These are phyloP conservation scores for Osmerus mordax DNA, from an alignment of 2,113 vertebrate genomes.

Conservation along the genomic window DNA sequence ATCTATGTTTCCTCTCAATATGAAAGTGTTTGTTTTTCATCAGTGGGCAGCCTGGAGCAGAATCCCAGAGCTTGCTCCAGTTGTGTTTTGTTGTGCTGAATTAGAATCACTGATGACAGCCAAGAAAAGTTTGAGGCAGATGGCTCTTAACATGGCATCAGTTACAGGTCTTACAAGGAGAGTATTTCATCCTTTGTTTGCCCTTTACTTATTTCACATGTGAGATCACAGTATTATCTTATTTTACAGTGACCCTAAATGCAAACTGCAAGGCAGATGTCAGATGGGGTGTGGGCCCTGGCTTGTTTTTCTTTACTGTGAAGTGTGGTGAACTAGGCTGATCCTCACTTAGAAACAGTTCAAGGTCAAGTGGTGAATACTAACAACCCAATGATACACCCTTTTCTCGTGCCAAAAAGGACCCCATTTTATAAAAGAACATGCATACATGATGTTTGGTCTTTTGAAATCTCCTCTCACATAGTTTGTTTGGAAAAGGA, in stretches of 20 bases:
- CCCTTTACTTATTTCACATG: conserved; percentile 40
- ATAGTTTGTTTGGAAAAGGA: conserved; percentile 37
- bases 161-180: conserved; percentile 85
- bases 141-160: conserved; percentile 89
- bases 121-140: conserved; percentile 88
- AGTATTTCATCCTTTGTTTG: conserved; percentile 88
- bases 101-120: conserved; percentile 91
- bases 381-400: background rate
- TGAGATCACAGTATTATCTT: conserved; percentile 70
- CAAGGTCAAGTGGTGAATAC: conserved; percentile 66
- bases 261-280: conserved; percentile 78
- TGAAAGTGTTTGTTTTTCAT: conserved; percentile 67
- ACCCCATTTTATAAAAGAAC: too few relatives aligned
- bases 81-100: conserved; percentile 83
- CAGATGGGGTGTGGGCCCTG: conserved; percentile 64
- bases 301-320: conserved; percentile 74
- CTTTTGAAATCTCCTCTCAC: conserved; percentile 27
- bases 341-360: conserved; percentile 64
- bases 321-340: conserved; percentile 69
- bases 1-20: background rate
- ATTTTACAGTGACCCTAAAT: conserved; percentile 63
- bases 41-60: conserved; percentile 80
- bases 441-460: conserved; percentile 8
- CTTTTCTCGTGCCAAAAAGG: conserved; percentile 11
- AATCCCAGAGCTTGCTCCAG: conserved; percentile 79